These are phyloP conservation scores for Andricus grossulariae DNA, from an alignment of 1,140 invertebrate genomes.

Conservation along the genomic window DNA sequence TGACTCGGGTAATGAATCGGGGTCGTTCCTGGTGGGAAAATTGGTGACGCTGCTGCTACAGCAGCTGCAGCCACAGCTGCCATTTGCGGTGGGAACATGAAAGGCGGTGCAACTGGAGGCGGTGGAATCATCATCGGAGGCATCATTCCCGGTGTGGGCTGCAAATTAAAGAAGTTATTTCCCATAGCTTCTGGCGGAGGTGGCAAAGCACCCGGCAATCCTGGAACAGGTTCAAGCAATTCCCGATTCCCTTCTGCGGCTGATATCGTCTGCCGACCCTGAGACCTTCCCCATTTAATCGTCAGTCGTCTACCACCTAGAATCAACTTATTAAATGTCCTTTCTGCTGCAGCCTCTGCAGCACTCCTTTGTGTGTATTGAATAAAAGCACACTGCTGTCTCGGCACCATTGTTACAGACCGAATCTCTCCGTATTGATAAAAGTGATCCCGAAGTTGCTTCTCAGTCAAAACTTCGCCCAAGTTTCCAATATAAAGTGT, in stretches of 20 bases:
- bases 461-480: constrained; percentile 91
- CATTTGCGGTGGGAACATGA: constrained; percentile 76
- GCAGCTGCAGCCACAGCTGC: constrained; percentile 53
- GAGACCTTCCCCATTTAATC: constrained; percentile 97
- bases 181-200: constrained; percentile 80
- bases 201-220: constrained; percentile 86
- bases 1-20: constrained; percentile 95
- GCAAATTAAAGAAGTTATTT: constrained; percentile 80
- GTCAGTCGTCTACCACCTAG: constrained; percentile 90
- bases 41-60: constrained; percentile 65
- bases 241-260: constrained; percentile 74
- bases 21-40: constrained; percentile 76
- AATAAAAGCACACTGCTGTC: constrained; percentile 98
- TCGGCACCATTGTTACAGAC: constrained; percentile 91
- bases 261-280: constrained; percentile 80
- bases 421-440: constrained; percentile 99
- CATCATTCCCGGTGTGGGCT: constrained; percentile 77
- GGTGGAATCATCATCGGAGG: constrained; percentile 77
- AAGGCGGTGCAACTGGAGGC: constrained; percentile 74
- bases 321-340: constrained; percentile 97
- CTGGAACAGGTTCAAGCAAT: constrained; percentile 90
- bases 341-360: constrained; percentile 95
- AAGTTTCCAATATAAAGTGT: constrained; percentile 97
- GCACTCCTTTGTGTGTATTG: constrained; percentile 94
- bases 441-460: constrained; percentile 94